phyloP scores from a whole-genome alignment of 2,113 vertebrate genomes.

The Halcyon malimbica region DNA sequence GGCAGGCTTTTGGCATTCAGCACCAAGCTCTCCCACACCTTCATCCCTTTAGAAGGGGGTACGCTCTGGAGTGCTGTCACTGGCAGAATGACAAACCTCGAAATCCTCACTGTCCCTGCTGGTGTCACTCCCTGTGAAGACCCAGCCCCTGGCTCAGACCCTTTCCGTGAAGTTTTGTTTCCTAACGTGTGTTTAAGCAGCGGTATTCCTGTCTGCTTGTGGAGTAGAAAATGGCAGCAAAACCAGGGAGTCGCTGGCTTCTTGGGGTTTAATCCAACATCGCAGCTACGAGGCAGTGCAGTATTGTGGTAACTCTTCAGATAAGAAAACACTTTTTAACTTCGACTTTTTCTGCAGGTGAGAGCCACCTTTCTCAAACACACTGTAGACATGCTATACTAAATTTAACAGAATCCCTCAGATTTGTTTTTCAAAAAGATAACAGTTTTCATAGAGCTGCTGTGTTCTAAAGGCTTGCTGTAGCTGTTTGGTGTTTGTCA shows the following conservation, averaged over 20 bases:
- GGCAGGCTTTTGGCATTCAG: background rate
- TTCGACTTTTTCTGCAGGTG: background rate
- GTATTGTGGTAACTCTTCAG: background rate
- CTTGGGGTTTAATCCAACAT: background rate
- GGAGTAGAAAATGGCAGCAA: background rate
- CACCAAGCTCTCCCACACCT: background rate
- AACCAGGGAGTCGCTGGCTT: background rate
- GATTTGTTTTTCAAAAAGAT: background rate
- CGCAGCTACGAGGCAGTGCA: background rate
- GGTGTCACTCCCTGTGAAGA: background rate
- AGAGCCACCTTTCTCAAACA: background rate
- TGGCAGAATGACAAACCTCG: constrained; percentile 2
- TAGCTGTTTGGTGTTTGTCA: background rate
- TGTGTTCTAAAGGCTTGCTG: background rate
- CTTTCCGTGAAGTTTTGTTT: constrained; percentile 6
- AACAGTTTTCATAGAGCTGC: background rate
- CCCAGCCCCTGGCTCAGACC: background rate
- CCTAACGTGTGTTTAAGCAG: background rate
- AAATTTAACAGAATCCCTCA: background rate
- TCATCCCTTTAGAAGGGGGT: background rate
- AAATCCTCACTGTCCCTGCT: background rate
- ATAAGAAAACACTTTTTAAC: background rate
- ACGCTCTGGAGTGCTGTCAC: background rate
- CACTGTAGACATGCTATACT: background rate
- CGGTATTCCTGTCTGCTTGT: background rate